Evolutionary conservation across 30 jellyfish, hydroid and myxozoan species (phyloP), one percentile per base, ranked within the genome.

Genomic region (Aurelia aurita complex sp. Pacific): DNA sequence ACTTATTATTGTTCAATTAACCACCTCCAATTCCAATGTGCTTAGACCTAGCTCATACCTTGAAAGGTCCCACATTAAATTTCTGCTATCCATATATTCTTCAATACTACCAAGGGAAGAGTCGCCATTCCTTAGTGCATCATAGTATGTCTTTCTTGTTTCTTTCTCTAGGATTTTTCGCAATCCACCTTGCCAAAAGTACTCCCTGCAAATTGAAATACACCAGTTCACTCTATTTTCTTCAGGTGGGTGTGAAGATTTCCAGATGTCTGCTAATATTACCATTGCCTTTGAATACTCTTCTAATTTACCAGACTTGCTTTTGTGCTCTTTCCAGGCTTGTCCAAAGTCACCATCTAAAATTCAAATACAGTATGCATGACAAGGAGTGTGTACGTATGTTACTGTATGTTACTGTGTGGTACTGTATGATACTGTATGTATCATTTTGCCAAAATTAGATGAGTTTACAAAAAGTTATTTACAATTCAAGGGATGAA

Each of bases 211-310:
- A 0, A 79, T 78, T 40, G 36, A 16, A 59, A 67, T 77, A 67
- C 96, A 82, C 98, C 98, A 92, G 35, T 86, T 83, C 33, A 92
- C 80, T 69, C 98, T 70, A 73, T 81, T 87, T 80, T 80, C 91
- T 40, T 65, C 3, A 3, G 64, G 77, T 14, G 93, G 93, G 13
- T 77, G 89, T 36, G 90, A 64, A 33, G 61, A 53, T 52, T 72
- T 74, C 98, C 98, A 92, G 3, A 69, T 60, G 15, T 74, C 52
- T 14, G 98, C 96, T 5, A 92, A 65, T n/a, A 81, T 43, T 65
- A 69, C 88, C 98, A 92, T 92, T 40, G 98, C 91, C 6, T 69
- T 77, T 33, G 98, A 83, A 61, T 92, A 92, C 8, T 11, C 69
- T n/a, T 74, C 54, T 55, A 92, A 62, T 33, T 35, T 36, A 38